Conservation (phyloP, 2,113 vertebrate species). For the Epinephelus cyanopodus region DNA sequence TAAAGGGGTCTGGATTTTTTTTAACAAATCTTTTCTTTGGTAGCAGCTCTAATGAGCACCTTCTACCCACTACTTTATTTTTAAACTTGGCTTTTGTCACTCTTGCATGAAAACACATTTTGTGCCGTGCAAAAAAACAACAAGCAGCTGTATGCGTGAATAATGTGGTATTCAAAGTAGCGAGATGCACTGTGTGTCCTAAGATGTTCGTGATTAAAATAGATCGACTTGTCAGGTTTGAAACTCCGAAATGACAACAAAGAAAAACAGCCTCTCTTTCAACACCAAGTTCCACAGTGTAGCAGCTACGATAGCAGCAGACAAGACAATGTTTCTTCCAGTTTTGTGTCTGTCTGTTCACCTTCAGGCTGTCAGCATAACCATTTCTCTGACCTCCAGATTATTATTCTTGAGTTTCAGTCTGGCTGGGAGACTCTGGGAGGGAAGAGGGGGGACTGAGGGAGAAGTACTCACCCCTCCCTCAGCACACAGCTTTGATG, state of each 20-base stretch:
- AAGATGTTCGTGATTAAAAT: conserved; percentile 57
- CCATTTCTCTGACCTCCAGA: conserved; percentile 52
- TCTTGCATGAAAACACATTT: conserved; percentile 29
- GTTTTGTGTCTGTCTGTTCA: conserved; percentile 48
- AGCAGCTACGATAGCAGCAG: conserved; percentile 16
- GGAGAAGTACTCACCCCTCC: conserved; percentile 11
- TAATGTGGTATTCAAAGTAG: conserved; percentile 45
- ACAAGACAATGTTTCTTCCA: conserved; percentile 27
- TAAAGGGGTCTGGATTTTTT: background rate
- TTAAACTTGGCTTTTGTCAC: conserved; percentile 58
- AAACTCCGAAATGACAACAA: conserved; percentile 30
- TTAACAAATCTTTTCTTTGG: conserved; percentile 29
- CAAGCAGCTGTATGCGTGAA: background rate
- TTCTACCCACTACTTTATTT: conserved; percentile 47
- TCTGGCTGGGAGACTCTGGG: conserved; percentile 17
- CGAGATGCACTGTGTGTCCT: background rate
- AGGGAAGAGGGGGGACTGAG: background rate
- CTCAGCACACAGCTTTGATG: conserved; percentile 27
- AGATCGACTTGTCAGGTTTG: conserved; percentile 32
- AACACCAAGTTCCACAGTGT: background rate
- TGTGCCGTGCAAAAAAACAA: background rate
- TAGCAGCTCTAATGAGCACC: conserved; percentile 38
- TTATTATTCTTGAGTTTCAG: conserved; percentile 55
- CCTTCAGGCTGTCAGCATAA: conserved; percentile 47
- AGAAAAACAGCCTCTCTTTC: conserved; percentile 30